Evolutionary conservation across 2,888 invertebrate species (phyloP).

Genomic region (Ariolimax columbianus): DNA sequence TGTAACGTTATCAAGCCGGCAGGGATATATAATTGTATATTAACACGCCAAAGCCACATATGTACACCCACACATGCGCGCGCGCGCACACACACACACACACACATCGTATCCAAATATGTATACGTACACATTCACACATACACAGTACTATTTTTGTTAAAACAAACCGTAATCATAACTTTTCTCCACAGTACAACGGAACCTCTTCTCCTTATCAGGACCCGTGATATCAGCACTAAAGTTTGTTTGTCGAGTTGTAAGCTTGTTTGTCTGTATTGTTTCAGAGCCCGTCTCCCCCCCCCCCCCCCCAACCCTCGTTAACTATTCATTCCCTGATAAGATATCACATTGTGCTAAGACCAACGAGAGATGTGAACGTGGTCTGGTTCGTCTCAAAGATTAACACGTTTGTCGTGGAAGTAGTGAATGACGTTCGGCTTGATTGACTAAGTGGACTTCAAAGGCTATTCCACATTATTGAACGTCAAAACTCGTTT

Average conservation of each 20-base stretch:
- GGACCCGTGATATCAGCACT: constrained; percentile 3
- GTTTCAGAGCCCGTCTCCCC: constrained; percentile 18
- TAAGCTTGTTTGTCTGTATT: constrained; percentile 19
- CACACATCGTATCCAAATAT: background rate
- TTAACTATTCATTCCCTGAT: background rate
- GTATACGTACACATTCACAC: background rate
- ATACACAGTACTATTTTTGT: background rate
- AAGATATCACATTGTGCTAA: background rate
- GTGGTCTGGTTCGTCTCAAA: background rate
- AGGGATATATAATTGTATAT: background rate
- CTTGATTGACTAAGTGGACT: background rate
- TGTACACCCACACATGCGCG: constrained; percentile 28
- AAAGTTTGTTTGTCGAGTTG: background rate
- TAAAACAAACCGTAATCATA: background rate
- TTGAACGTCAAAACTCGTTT: background rate
- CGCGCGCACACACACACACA: constrained; percentile 36
- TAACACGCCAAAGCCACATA: constrained; percentile 17
- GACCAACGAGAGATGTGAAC: background rate
- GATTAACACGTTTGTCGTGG: background rate
- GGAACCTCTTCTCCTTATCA: constrained; percentile 22
- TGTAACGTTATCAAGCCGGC: background rate
- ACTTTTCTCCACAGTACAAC: background rate
- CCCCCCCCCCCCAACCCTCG: background rate
- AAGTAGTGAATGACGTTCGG: background rate
- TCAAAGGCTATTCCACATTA: background rate